These are phyloP conservation scores for Corydoras sp. DNA, from an alignment of 2,113 vertebrate genomes.

Conservation along the genomic window DNA sequence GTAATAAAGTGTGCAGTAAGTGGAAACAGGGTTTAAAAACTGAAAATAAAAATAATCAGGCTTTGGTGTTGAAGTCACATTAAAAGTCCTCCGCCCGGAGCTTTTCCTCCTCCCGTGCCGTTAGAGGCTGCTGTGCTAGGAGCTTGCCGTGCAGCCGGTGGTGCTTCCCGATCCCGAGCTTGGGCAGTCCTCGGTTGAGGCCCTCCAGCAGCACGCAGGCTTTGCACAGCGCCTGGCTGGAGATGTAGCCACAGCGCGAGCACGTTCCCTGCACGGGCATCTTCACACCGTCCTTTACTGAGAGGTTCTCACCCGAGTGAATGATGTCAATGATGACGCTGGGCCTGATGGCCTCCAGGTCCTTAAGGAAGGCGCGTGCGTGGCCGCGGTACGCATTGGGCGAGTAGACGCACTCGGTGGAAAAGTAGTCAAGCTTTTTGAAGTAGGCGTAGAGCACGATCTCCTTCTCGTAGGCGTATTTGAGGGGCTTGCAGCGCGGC, in stretches of 20 bases:
- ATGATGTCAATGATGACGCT: conserved; percentile 81
- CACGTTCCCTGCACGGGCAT: conserved; percentile 78
- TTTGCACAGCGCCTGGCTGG: conserved; percentile 80
- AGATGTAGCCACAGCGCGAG: conserved; percentile 77
- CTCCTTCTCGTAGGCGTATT: conserved; percentile 87
- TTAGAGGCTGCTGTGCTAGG: conserved; percentile 63
- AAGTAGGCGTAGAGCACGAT: conserved; percentile 91
- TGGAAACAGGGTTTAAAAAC: too few species aligned
- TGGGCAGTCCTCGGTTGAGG: conserved; percentile 76
- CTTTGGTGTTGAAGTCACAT: conserved; percentile 2
- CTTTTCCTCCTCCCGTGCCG: conserved; percentile 61
- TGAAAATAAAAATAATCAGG: too few species aligned
- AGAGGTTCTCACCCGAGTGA: conserved; percentile 80
- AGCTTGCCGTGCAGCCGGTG: conserved; percentile 71
- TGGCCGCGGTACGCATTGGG: conserved; percentile 82
- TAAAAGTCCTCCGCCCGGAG: conserved; percentile 61
- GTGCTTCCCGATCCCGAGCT: conserved; percentile 78
- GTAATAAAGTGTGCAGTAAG: too few species aligned
- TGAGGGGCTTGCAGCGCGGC: conserved; percentile 82
- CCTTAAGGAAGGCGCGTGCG: conserved; percentile 78
- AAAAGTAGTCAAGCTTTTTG: conserved; percentile 84
- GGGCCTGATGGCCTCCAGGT: conserved; percentile 73
- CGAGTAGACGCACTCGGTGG: conserved; percentile 82
- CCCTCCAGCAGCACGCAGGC: conserved; percentile 81
- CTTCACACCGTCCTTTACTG: conserved; percentile 67